Base-by-base conservation (phyloP, 2,113 vertebrate genomes). In the Podarcis muralis region DNA sequence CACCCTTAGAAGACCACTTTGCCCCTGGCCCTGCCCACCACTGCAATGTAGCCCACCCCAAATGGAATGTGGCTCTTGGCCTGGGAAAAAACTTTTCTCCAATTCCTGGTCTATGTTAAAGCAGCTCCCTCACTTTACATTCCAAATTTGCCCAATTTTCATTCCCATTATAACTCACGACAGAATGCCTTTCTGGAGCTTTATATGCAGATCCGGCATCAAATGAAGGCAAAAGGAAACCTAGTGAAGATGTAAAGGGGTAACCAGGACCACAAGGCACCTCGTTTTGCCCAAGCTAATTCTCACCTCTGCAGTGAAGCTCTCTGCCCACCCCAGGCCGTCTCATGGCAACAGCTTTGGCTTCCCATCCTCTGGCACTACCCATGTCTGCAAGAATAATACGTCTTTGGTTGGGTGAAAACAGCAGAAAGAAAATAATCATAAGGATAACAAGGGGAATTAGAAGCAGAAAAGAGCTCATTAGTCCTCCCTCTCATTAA, bases 401-500 rank as follows among this genome's bases (percentile, higher is more conserved):
- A 57, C 3, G 32, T 15, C 30, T 30, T 43, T 23, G 32, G 68
- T n/a, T 23, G 66, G 40, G n/a, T 71, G 27, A 72, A 71, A 53
- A 69, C 27, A 71, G 18, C 25, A 43, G 69, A 71, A 72, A 53
- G 40, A 15, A 35, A 74, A 77, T 18, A 27, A 77, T 77, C 68
- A 69, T 66, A 30, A 30, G 40, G 30, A 43, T 40, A 83, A 30
- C 40, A 32, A 57, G 53, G 32, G 68, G 71, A 53, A 85, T 75
- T 35, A 76, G 40, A 32, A 79, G 27, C 72, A 68, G 27, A 68
- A 66, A 23, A n/a, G 20, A 48, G 59, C 37, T 78, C 30, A 66
- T 86, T 86, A 78, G 84, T 43, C 35, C 25, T 48, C 23, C 53
- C 32, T 66, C 18, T 86, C 37, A 92, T 35, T 27, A 85, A 72